Evolutionary conservation across 2,113 vertebrate species (phyloP), one percentile per base, ranked within the genome.

Genomic region (Uria lomvia): DNA sequence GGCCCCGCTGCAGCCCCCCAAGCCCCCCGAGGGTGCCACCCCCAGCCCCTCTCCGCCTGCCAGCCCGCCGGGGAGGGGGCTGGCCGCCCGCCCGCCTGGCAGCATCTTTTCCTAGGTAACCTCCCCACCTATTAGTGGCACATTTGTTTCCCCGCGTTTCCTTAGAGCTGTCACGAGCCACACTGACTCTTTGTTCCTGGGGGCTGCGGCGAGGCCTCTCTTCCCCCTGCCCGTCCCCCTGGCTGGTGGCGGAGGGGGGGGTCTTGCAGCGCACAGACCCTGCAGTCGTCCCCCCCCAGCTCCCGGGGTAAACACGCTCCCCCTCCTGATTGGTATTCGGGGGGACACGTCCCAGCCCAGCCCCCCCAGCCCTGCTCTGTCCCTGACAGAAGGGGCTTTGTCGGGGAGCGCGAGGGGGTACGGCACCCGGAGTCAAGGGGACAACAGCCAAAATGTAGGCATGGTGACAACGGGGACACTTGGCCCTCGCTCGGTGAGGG

Each of bases 41-140:
- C 71, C 42, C 67, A 84, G 32, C 40, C 84, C 65, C 84, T 38
- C 3, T 2, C 68, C 0, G 22, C 73, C 92, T 80, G 92, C 68
- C 90, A 92, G 73, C 81, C 76, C 0, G 7, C 66, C 6, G 5
- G 27, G 40, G 52, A 80, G 36, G 65, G 87, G 90, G 49, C 59
- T 73, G 60, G 77, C 92, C 0, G 47, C 71, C 96, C 7, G 23
- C 84, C 79, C 1, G 73, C 90, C 88, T 22, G 71, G 94, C 94
- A 92, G 88, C 86, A 86, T 91, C 94, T 88, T 93, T 67, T 68
- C 92, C 95, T 92, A 81, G 97, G 97, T 95, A 95, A 94, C 97
- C 97, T 96, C 97, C 97, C 96, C 90, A 97, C 96, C 96, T 96
- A 97, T 97, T 96, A 97, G 97, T 74, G 90, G 76, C 94, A 96